A percentile compares a stretch with the other conserved stretches of the same genome.
phyloP scores from a whole-genome alignment of 2,797 vertebrate species.

The Bucorvus abyssinicus region DNA sequence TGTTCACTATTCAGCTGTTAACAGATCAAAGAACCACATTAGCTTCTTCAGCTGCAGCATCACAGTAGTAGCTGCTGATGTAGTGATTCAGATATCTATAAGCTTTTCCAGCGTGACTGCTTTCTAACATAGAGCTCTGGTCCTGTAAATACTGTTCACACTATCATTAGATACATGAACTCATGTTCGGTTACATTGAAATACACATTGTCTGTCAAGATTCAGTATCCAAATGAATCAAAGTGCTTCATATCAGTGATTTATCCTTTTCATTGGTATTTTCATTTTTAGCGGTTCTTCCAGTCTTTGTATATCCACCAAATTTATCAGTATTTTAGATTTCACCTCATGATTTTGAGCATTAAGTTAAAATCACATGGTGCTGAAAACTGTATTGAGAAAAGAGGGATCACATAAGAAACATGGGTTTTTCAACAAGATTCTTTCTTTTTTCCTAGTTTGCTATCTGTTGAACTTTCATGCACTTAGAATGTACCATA shows the following conservation, averaged over 20 bases:
- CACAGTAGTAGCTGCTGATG: background rate
- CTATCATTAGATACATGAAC: background rate
- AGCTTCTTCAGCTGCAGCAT: background rate
- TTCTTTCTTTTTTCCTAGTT: background rate
- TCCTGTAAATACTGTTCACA: background rate
- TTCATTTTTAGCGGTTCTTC: background rate
- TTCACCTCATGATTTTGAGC: background rate
- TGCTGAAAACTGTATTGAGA: background rate
- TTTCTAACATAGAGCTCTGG: background rate
- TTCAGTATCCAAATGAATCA: background rate
- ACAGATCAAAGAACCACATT: background rate
- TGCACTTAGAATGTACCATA: background rate
- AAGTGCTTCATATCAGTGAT: background rate
- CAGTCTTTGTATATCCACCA: background rate
- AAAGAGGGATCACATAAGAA: background rate
- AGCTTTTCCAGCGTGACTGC: background rate
- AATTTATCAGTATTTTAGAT: background rate
- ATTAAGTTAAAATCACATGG: background rate
- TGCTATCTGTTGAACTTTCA: background rate
- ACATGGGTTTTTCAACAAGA: background rate
- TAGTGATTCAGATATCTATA: background rate
- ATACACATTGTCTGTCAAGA: background rate
- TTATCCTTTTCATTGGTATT: background rate
- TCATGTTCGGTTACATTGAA: background rate
- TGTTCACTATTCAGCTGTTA: background rate